These are phyloP conservation scores for Therioaphis trifolii DNA, from an alignment of 2,888 invertebrate species.

Conservation along the genomic window DNA sequence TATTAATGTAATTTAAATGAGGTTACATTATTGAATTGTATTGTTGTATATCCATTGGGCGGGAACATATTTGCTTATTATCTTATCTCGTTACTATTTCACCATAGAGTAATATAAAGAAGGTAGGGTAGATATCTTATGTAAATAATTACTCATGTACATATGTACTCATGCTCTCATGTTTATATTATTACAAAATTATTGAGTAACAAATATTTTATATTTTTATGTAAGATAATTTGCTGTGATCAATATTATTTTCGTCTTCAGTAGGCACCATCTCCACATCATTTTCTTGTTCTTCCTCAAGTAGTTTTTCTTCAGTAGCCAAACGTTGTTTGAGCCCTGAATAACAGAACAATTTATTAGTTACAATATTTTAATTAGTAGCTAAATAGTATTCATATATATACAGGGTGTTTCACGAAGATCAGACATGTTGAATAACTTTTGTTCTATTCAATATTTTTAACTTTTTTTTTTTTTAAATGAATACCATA, in stretches of 20 bases:
- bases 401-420: no score
- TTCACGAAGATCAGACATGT: no score
- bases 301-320: slow-evolving; percentile 60
- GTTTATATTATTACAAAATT: slow-evolving; percentile 24
- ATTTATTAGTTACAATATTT: background rate
- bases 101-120: slow-evolving; percentile 28
- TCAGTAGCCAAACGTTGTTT: slow-evolving; percentile 58
- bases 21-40: background rate
- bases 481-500: no score
- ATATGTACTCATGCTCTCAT: no score
- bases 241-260: slow-evolving; percentile 58
- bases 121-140: slow-evolving; percentile 52
- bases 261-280: slow-evolving; percentile 51
- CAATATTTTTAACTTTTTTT: no score
- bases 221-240: slow-evolving; percentile 59
- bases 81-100: slow-evolving; percentile 48
- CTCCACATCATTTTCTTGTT: slow-evolving; percentile 60
- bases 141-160: slow-evolving; percentile 59
- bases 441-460: no score
- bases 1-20: background rate
- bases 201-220: slow-evolving; percentile 24
- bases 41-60: background rate
- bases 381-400: no score
- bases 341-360: slow-evolving; percentile 30
- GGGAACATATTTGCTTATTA: slow-evolving; percentile 39